A percentile compares a stretch with the other conserved stretches of the same genome.
These are phyloP conservation scores for Elymnias hypermnestra DNA, from an alignment of 1,140 invertebrate genomes.

Conservation along the genomic window DNA sequence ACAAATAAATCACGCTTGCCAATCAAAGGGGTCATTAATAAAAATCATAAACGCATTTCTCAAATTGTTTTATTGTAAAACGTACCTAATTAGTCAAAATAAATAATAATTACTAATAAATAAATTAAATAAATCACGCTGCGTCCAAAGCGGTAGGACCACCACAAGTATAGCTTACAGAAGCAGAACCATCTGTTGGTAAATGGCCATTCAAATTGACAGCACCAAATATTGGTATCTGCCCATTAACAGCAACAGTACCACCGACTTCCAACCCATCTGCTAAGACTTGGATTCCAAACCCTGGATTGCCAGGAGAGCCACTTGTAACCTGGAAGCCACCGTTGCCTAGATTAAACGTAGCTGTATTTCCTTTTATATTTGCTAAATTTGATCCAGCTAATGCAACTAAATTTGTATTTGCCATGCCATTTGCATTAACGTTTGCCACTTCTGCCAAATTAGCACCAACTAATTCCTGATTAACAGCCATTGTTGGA, in stretches of 20 bases:
- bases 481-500: neutral
- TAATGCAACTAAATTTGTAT: constrained; percentile 16
- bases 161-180: constrained; percentile 42
- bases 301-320: constrained; percentile 26
- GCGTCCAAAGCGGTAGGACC: neutral
- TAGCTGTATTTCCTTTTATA: constrained; percentile 36
- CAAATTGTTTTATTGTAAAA: constrained; percentile 3
- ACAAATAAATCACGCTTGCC: no score
- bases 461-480: neutral
- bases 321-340: constrained; percentile 34
- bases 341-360: constrained; percentile 34
- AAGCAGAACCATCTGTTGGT: constrained; percentile 38
- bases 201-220: constrained; percentile 44
- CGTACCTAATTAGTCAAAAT: constrained; percentile 10
- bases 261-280: constrained; percentile 52
- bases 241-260: constrained; percentile 38
- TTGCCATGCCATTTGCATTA: constrained; percentile 14
- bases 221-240: constrained; percentile 45
- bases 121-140: neutral
- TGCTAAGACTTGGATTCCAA: constrained; percentile 42
- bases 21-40: no score
- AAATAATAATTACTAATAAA: constrained; percentile 12
- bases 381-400: constrained; percentile 22
- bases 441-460: constrained; percentile 17
- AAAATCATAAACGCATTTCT: no score